Conservation (phyloP, 2,797 vertebrate species). For the Gallinago stenura region DNA sequence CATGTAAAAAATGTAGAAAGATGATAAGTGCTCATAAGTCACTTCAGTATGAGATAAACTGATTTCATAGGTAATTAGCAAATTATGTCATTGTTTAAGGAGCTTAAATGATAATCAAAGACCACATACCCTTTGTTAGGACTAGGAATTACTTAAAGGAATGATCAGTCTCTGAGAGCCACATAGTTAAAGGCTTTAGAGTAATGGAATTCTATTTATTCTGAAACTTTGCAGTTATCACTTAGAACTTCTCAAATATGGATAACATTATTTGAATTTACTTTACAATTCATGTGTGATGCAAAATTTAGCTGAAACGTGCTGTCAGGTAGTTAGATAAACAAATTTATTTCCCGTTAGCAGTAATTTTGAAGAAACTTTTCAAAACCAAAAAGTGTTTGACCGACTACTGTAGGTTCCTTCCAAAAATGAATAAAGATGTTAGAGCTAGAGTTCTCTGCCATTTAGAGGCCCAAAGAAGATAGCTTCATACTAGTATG, state of each 20-base stretch:
- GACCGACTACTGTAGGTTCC: background rate
- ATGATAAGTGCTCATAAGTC: background rate
- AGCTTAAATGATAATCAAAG: background rate
- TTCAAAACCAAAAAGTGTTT: background rate
- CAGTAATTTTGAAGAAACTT: background rate
- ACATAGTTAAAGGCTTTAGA: background rate
- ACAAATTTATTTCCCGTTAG: background rate
- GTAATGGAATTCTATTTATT: background rate
- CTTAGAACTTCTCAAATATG: background rate
- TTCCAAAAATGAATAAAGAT: background rate
- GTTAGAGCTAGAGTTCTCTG: background rate
- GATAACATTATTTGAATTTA: background rate
- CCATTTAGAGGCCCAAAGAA: background rate
- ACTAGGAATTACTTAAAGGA: background rate
- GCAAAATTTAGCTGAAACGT: background rate
- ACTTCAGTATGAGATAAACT: background rate
- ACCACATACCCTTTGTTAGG: background rate
- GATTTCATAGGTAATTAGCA: background rate
- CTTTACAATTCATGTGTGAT: background rate
- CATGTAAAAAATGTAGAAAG: background rate
- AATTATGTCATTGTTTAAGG: background rate
- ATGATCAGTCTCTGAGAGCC: background rate
- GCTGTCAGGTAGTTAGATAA: background rate
- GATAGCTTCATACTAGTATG: background rate
- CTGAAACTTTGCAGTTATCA: background rate